Conservation (phyloP, 2,113 vertebrate species). For the Manacus vitellinus region DNA sequence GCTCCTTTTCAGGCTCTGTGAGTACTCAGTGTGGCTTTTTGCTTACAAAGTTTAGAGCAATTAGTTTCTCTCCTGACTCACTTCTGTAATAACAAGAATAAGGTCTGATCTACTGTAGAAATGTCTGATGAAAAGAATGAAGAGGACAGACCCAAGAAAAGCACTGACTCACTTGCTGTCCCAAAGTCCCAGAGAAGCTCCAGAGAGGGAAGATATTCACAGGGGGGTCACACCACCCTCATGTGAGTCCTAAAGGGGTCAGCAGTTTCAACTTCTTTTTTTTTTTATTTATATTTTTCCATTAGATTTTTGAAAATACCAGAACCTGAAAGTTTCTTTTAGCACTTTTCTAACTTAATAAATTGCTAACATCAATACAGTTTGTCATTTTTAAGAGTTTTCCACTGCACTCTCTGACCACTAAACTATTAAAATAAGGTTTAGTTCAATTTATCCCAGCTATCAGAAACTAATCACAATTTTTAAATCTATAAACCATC, state of each 20-base stretch:
- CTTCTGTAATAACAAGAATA: not conserved
- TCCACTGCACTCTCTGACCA: not conserved
- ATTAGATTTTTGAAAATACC: not conserved
- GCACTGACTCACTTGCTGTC: not conserved
- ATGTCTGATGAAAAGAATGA: not conserved
- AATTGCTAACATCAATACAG: not conserved
- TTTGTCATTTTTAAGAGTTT: not conserved
- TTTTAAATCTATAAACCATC: not conserved
- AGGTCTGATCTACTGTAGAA: not conserved
- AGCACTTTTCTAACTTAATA: not conserved
- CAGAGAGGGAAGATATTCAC: not conserved
- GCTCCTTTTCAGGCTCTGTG: not conserved
- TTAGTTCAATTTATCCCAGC: not conserved
- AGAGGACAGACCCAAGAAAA: not conserved
- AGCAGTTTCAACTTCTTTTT: not conserved
- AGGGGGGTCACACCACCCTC: too few relatives aligned
- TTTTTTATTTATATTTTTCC: not conserved
- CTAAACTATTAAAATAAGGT: not conserved
- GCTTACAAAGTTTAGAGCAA: not conserved
- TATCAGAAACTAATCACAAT: not conserved
- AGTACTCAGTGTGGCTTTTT: not conserved
- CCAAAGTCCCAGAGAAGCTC: not conserved
- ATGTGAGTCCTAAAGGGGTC: not conserved
- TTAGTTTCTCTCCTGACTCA: conserved; percentile 41
- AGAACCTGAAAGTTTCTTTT: not conserved